A percentile compares a stretch with the other conserved stretches of the same genome.
Evolutionary conservation across 1,140 invertebrate genomes (phyloP).

Genomic region (Uloborus diversus): DNA sequence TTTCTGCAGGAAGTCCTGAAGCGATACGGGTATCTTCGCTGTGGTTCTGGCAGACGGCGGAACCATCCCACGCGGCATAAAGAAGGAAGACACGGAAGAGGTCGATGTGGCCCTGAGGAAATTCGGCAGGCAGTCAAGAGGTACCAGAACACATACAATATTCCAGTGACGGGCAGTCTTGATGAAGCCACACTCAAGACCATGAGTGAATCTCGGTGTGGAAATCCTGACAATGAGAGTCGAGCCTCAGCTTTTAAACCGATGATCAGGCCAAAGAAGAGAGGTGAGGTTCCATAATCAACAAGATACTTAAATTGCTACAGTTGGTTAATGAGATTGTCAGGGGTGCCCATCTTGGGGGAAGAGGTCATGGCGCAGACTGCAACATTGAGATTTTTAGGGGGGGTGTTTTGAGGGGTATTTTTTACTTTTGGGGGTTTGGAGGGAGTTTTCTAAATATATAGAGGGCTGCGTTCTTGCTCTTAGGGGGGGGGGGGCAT

Average conservation of each 20-base stretch:
- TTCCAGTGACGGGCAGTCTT: constrained; percentile 63
- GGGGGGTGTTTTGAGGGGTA: too few species aligned
- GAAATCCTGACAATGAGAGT: constrained; percentile 64
- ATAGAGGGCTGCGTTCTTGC: too few species aligned
- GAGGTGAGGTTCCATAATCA: too few species aligned
- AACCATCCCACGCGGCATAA: neutral
- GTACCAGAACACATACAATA: constrained; percentile 65
- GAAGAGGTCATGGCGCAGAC: too few species aligned
- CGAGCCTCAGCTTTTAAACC: constrained; percentile 39
- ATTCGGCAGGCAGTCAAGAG: constrained; percentile 60
- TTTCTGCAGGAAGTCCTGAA: constrained; percentile 53
- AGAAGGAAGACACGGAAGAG: constrained; percentile 1
- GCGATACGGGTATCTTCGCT: constrained; percentile 54
- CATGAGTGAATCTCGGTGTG: constrained; percentile 66
- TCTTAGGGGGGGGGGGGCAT: too few species aligned
- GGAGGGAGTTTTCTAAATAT: too few species aligned
- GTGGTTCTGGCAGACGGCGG: constrained; percentile 17
- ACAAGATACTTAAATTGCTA: too few species aligned
- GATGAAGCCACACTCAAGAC: constrained; percentile 63
- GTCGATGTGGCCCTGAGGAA: constrained; percentile 28
- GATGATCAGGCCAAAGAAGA: constrained; percentile 39
- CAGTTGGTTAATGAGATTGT: too few species aligned
- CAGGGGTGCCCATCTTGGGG: too few species aligned
- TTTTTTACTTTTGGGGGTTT: too few species aligned
- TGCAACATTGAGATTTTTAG: too few species aligned